A percentile compares a stretch with the other conserved stretches of the same genome.
Conservation (phyloP, 2,113 vertebrate species). For the Eulemur macaco region DNA sequence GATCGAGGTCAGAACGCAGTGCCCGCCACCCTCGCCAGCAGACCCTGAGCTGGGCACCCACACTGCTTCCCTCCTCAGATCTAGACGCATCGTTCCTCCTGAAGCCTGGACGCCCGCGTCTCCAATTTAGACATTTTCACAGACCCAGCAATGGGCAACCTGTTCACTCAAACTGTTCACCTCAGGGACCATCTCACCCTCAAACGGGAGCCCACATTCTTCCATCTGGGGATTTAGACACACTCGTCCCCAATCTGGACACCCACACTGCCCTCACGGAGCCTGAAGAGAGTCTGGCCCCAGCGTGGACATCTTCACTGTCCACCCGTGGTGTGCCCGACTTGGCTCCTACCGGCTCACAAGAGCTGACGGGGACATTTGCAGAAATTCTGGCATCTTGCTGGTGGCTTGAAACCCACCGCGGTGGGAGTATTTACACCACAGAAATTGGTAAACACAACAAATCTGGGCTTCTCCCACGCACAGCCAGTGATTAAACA, state of each 20-base stretch:
- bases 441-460: fast-evolving
- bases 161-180: not conserved
- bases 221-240: not conserved
- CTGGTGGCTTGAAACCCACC: not conserved
- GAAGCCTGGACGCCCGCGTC: not conserved
- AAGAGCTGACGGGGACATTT: fast-evolving
- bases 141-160: not conserved
- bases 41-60: fast-evolving
- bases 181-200: not conserved
- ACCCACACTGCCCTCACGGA: fast-evolving
- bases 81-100: fast-evolving
- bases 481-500: fast-evolving
- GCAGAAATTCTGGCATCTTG: not conserved
- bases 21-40: fast-evolving
- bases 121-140: fast-evolving
- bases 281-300: fast-evolving
- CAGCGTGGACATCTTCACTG: fast-evolving
- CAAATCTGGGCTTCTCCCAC: not conserved
- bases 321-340: not conserved
- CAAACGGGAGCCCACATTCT: not conserved
- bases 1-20: not conserved
- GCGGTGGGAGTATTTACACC: fast-evolving
- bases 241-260: not conserved
- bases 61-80: fast-evolving
- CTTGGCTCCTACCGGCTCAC: not conserved